Evolutionary conservation across 1,140 invertebrate genomes (phyloP), one percentile per base, ranked within the genome.

Genomic region (Dinoponera quadriceps): DNA sequence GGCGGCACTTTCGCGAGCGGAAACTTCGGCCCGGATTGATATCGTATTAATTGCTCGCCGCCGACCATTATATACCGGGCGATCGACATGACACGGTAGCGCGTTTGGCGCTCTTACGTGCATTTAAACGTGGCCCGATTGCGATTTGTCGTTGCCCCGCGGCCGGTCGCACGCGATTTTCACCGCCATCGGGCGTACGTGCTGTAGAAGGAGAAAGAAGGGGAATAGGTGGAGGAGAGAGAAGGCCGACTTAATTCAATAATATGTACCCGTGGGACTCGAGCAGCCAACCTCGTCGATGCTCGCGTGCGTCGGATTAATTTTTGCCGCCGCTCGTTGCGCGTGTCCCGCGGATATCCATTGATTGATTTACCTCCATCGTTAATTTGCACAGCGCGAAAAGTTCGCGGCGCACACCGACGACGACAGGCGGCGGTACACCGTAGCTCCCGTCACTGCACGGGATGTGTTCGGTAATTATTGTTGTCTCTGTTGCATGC

Each of bases 291-390:
- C 65, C 73, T 80, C 38, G 57, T 27, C 54, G 18, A 69, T 62
- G 71, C 27, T 90, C 78, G 88, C 89, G 90, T 91, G 88, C 80
- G 74, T 88, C 86, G 86, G 59, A 62, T 73, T 87, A 88, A 90
- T 90, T 88, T 90, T 74, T 65, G 22, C 54, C 16, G 25, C 13
- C 18, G 25, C 20, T 63, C 16, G 44, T 68, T 60, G 38, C 29
- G 16, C 25, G 75, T 55, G 63, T 69, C 66, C 55, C 33, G 54
- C 51, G 54, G 22, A 66, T 75, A 59, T 63, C 33, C 18, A 72
- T 75, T 55, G 51, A 77, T 83, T 65, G 72, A 77, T 83, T 77
- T 59, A 25, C 16, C 59, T 20, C 20, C 60, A 4, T 55, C 20
- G 20, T 77, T 78, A 78, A 78, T 54, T 38, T 55, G 62, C 16